A percentile compares a stretch with the other conserved stretches of the same genome.
These are phyloP conservation scores for Drosophila gunungcola DNA, from an alignment of 1,140 invertebrate genomes.

Conservation along the genomic window DNA sequence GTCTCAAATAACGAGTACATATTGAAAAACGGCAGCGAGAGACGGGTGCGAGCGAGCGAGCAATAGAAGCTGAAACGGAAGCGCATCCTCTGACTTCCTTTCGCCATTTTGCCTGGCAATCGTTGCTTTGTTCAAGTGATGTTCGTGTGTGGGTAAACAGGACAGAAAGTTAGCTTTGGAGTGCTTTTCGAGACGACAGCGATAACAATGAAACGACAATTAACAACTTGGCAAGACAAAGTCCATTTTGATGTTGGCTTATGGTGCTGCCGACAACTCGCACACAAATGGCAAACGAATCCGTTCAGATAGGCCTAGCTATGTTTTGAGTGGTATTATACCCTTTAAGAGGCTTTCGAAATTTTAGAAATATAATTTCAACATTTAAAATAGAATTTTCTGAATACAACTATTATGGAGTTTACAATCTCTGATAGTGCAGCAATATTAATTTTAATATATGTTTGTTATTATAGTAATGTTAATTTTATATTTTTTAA, in stretches of 20 bases:
- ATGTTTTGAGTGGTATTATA: slow-evolving; percentile 8
- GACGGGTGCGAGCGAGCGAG: slow-evolving; percentile 35
- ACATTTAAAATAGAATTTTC: not conserved
- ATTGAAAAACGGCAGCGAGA: slow-evolving; percentile 31
- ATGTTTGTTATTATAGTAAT: too few species aligned
- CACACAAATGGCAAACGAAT: slow-evolving; percentile 29
- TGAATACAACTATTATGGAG: too few species aligned
- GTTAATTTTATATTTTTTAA: too few species aligned
- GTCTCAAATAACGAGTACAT: slow-evolving; percentile 41
- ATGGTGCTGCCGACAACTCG: slow-evolving; percentile 41
- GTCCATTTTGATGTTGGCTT: slow-evolving; percentile 53
- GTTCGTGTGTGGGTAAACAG: slow-evolving; percentile 16
- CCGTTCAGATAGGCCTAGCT: slow-evolving; percentile 31
- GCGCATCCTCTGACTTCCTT: slow-evolving; percentile 26
- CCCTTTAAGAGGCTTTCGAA: slow-evolving; percentile 3
- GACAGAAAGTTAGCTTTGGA: slow-evolving; percentile 42
- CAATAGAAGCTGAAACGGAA: slow-evolving; percentile 35
- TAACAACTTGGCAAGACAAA: slow-evolving; percentile 70
- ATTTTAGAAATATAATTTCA: not conserved
- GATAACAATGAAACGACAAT: slow-evolving; percentile 68
- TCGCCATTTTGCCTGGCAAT: slow-evolving; percentile 39
- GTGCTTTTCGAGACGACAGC: slow-evolving; percentile 59
- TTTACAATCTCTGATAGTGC: too few species aligned
- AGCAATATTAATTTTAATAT: too few species aligned
- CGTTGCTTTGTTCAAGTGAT: slow-evolving; percentile 31